Evolutionary conservation across 64 coral and sea anemone species (phyloP).

Genomic region (Actinia equina): DNA sequence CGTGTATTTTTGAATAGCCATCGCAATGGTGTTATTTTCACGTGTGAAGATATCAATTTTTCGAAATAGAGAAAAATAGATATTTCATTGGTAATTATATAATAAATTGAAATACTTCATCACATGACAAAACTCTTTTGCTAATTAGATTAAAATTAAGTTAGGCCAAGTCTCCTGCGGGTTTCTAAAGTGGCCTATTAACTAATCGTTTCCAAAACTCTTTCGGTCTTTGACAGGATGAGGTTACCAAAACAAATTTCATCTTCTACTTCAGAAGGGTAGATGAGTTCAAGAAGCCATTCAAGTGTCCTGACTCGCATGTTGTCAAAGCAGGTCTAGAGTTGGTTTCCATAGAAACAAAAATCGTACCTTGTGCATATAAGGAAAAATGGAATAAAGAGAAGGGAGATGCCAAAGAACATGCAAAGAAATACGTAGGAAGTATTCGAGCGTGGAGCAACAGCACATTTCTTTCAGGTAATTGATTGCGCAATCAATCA

Average conservation of each 20-base stretch:
- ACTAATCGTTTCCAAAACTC: too few species aligned
- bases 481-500: neutral
- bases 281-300: conserved; percentile 54
- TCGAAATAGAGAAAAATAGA: too few species aligned
- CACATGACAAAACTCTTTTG: too few species aligned
- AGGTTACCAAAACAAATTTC: conserved; percentile 44
- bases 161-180: too few species aligned
- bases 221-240: conserved; percentile 22
- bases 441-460: conserved; percentile 65
- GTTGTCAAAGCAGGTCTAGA: conserved; percentile 27
- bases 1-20: too few species aligned
- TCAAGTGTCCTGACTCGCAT: conserved; percentile 6
- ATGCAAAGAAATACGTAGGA: conserved; percentile 45
- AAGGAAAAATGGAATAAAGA: conserved; percentile 35
- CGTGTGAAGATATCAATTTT: too few species aligned
- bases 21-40: too few species aligned
- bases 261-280: conserved; percentile 27
- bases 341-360: conserved; percentile 49
- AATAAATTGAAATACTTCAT: too few species aligned
- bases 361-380: conserved; percentile 16
- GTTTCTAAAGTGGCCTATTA: too few species aligned
- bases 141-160: too few species aligned
- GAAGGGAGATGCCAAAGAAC: conserved; percentile 38
- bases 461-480: conserved; percentile 51
- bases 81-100: too few species aligned